A percentile compares a stretch with the other conserved stretches of the same genome.
phyloP scores from a whole-genome alignment of 2,113 vertebrate species.

The Microtus pennsylvanicus region DNA sequence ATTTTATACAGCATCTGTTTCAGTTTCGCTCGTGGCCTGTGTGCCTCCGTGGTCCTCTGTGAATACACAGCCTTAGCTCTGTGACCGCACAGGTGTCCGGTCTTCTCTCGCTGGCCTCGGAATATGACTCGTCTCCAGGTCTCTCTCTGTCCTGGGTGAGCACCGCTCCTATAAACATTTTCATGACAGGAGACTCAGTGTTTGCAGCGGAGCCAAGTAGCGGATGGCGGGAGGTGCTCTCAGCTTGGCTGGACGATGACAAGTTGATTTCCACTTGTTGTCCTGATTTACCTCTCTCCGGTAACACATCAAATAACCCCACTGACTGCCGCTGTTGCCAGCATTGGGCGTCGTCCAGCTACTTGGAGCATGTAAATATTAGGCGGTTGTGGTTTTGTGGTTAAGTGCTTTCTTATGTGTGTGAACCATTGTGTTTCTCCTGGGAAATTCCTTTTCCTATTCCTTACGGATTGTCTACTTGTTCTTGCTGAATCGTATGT shows the following conservation, averaged over 20 bases:
- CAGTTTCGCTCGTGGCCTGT: neutral
- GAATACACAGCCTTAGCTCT: neutral
- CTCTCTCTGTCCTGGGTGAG: neutral
- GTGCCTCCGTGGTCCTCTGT: neutral
- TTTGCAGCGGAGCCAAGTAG: neutral
- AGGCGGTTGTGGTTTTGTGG: slow-evolving; percentile 5
- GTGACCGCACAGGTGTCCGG: neutral
- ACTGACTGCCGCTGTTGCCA: neutral
- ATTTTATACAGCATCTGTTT: neutral
- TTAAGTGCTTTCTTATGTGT: neutral
- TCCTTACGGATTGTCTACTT: neutral
- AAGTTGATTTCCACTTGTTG: neutral
- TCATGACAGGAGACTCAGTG: neutral
- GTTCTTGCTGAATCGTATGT: neutral
- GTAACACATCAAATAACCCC: neutral
- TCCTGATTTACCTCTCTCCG: neutral
- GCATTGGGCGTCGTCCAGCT: neutral
- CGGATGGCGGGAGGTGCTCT: neutral
- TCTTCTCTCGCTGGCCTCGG: neutral
- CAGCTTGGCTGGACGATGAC: neutral
- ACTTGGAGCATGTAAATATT: neutral
- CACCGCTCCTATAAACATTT: neutral
- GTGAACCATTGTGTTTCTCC: neutral
- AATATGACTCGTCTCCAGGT: neutral
- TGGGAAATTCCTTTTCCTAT: neutral